phyloP scores from a whole-genome alignment of 2,113 vertebrate genomes.

The Choloepus hoffmanni region DNA sequence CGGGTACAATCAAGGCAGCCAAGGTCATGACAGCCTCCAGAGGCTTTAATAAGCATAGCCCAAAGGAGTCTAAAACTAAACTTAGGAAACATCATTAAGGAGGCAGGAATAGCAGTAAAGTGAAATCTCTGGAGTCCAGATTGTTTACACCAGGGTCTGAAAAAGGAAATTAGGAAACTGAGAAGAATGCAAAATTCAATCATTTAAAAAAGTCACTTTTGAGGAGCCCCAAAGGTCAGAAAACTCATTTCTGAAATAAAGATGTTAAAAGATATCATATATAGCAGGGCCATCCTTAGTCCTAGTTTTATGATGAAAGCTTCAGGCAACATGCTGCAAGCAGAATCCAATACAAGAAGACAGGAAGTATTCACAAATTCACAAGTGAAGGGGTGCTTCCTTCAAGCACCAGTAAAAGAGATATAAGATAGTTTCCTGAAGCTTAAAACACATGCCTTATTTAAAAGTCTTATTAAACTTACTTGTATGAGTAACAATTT shows the following conservation, averaged over 20 bases:
- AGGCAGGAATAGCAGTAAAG: constrained; percentile 39
- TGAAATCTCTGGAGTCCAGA: constrained; percentile 33
- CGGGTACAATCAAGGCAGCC: constrained; percentile 52
- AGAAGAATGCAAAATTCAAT: constrained; percentile 35
- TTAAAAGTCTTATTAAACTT: constrained; percentile 43
- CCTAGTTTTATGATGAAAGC: background rate
- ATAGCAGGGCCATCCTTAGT: background rate
- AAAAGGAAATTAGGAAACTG: constrained; percentile 59
- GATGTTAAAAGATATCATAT: background rate
- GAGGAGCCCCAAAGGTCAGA: background rate
- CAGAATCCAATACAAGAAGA: background rate
- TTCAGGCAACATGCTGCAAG: background rate
- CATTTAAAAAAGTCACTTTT: constrained; percentile 35
- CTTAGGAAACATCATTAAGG: constrained; percentile 53
- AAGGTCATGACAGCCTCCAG: background rate
- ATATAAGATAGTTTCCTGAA: constrained; percentile 36
- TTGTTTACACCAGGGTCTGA: constrained; percentile 46
- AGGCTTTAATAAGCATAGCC: constrained; percentile 41
- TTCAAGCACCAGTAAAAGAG: constrained; percentile 29
- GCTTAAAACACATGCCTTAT: constrained; percentile 4
- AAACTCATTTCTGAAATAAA: constrained; percentile 34
- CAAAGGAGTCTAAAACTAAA: constrained; percentile 30
- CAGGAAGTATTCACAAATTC: constrained; percentile 49
- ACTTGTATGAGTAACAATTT: constrained; percentile 29
- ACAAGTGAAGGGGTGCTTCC: background rate